Conservation (phyloP, 2,113 vertebrate species). For the Bostrychus sinensis region DNA sequence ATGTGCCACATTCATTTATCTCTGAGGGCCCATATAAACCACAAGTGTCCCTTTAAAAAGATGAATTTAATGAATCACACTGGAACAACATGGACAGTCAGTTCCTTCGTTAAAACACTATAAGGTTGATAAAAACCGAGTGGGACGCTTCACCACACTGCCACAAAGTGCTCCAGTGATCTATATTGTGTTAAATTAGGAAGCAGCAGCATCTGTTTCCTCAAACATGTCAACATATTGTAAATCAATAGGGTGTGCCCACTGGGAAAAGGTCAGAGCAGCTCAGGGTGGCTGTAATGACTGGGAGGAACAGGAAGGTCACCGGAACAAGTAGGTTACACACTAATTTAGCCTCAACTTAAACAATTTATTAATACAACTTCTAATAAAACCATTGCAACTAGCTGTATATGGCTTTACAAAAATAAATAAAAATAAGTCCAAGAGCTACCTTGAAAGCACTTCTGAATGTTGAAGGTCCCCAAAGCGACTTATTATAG, state of each 20-base stretch:
- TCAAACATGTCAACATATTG: conserved; percentile 28
- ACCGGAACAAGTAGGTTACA: background rate
- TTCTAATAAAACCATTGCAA: background rate
- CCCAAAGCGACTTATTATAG: too few relatives aligned
- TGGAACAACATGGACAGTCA: background rate
- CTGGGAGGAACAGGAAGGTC: conserved; percentile 8
- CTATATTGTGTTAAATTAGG: conserved; percentile 21
- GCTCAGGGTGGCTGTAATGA: conserved; percentile 12
- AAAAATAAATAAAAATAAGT: too few relatives aligned
- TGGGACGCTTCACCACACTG: background rate
- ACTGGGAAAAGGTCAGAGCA: conserved; percentile 15
- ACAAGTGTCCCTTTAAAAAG: background rate
- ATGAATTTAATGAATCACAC: background rate
- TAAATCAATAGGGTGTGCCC: conserved; percentile 25
- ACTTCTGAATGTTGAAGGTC: too few relatives aligned
- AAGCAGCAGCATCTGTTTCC: conserved; percentile 19
- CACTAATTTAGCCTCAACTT: background rate
- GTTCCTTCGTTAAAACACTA: background rate
- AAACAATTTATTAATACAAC: background rate
- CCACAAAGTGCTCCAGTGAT: conserved; percentile 1
- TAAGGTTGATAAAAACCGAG: background rate
- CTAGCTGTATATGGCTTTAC: too few relatives aligned
- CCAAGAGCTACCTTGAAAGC: too few relatives aligned
- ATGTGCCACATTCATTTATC: background rate
- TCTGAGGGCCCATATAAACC: background rate